Conservation (phyloP, 2,888 invertebrate species). For the Troilus luridus region DNA sequence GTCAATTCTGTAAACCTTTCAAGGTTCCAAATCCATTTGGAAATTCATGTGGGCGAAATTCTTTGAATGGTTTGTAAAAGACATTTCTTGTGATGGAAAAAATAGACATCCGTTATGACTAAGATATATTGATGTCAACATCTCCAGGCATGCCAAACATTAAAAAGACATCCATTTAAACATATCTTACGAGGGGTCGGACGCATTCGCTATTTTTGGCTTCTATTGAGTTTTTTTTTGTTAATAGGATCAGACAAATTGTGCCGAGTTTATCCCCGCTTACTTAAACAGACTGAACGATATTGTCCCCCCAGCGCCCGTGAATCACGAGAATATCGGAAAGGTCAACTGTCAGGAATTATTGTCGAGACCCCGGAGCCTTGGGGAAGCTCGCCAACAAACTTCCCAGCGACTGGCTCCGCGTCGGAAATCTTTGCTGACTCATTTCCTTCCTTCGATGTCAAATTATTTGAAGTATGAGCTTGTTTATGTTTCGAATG, state of each 20-base stretch:
- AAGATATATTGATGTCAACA: neutral
- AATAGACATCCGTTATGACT: neutral
- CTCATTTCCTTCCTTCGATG: neutral
- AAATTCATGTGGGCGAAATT: neutral
- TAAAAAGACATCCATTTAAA: neutral
- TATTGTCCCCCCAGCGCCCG: neutral
- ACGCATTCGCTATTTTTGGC: neutral
- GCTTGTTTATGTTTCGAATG: neutral
- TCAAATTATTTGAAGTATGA: neutral
- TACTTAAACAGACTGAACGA: neutral
- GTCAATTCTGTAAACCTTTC: neutral
- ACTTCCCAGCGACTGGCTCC: neutral
- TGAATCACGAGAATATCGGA: neutral
- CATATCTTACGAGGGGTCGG: neutral
- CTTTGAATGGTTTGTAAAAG: neutral
- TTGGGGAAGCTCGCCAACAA: slow-evolving; percentile 7
- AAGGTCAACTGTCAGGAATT: neutral
- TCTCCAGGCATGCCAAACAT: neutral
- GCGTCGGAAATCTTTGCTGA: neutral
- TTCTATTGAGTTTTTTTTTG: neutral
- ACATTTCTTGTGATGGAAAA: neutral
- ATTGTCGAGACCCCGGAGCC: neutral
- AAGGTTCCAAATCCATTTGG: neutral
- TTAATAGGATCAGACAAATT: neutral
- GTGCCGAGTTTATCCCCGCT: neutral